Percentiles rank a stretch among this genome's conserved stretches.
Evolutionary conservation across 2,888 invertebrate genomes (phyloP).

Genomic region (Acronicta alni): DNA sequence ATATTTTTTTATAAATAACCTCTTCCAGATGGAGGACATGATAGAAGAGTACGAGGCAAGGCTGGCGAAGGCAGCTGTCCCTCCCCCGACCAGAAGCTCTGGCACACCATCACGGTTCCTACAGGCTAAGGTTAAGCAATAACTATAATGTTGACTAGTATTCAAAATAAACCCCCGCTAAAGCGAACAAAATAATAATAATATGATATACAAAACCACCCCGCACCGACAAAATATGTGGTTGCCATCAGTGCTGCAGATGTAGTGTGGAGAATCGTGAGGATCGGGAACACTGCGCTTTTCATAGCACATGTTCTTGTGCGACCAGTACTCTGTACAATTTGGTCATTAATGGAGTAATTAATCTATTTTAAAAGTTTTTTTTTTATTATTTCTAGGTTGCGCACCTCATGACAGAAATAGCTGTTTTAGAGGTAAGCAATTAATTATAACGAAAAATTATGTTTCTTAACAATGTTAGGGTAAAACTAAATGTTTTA

Average conservation of each 20-base stretch:
- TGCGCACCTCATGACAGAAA: conserved; percentile 69
- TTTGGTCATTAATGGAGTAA: too few relatives aligned
- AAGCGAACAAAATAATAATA: too few relatives aligned
- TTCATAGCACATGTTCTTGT: too few relatives aligned
- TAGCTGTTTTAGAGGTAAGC: conserved; percentile 75
- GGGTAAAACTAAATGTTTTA: neutral
- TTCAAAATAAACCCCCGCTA: too few relatives aligned
- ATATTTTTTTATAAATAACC: neutral
- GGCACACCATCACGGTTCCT: conserved; percentile 61
- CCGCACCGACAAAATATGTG: too few relatives aligned
- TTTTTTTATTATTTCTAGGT: conserved; percentile 60
- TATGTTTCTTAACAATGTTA: neutral
- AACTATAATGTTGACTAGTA: too few relatives aligned
- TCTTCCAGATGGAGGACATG: conserved; percentile 75
- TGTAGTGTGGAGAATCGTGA: too few relatives aligned
- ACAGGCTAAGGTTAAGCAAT: conserved; percentile 57
- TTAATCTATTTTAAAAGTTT: too few relatives aligned
- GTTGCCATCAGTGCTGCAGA: too few relatives aligned
- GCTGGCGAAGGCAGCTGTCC: conserved; percentile 49
- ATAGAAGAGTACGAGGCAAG: conserved; percentile 76
- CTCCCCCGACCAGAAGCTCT: conserved; percentile 20
- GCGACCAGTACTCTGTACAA: too few relatives aligned
- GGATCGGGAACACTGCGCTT: too few relatives aligned
- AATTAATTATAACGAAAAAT: conserved; percentile 5
- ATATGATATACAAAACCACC: too few relatives aligned